Conservation (phyloP, 1,140 invertebrate species). For the Lepidurus arcticus region DNA sequence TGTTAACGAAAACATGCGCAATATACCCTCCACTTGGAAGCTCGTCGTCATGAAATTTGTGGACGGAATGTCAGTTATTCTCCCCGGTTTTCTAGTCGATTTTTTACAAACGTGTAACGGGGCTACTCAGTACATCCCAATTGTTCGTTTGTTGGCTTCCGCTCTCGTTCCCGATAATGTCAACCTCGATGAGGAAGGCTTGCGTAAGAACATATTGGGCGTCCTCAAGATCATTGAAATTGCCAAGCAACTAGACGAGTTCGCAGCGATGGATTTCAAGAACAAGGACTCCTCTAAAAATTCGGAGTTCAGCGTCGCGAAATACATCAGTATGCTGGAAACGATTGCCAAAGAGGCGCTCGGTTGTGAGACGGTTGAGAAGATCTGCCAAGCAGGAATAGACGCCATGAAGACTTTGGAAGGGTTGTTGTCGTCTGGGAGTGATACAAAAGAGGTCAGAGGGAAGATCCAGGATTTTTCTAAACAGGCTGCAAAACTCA, state of each 20-base stretch:
- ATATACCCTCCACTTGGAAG: conserved; percentile 14
- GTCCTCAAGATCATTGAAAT: not conserved
- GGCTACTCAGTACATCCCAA: too few species aligned
- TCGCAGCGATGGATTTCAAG: not conserved
- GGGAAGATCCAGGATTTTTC: too few species aligned
- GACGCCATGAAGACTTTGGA: not conserved
- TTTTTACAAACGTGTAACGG: not conserved
- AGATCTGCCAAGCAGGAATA: not conserved
- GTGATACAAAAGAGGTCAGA: too few species aligned
- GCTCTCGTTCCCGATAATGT: not conserved
- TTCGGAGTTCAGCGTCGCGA: not conserved
- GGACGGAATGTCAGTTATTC: not conserved
- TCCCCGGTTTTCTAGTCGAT: not conserved
- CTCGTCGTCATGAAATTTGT: conserved; percentile 20
- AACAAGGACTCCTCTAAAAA: not conserved
- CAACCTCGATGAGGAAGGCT: not conserved
- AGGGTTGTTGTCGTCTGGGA: too few species aligned
- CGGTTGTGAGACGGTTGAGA: not conserved
- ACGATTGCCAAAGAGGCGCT: not conserved
- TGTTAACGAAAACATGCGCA: not conserved
- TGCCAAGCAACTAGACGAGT: not conserved
- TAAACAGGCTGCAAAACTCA: too few species aligned
- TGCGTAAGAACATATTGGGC: not conserved
- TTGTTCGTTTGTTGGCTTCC: not conserved
- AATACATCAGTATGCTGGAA: not conserved